Evolutionary conservation across 2,797 vertebrate species (phyloP).

Genomic region (Ibycter americanus): DNA sequence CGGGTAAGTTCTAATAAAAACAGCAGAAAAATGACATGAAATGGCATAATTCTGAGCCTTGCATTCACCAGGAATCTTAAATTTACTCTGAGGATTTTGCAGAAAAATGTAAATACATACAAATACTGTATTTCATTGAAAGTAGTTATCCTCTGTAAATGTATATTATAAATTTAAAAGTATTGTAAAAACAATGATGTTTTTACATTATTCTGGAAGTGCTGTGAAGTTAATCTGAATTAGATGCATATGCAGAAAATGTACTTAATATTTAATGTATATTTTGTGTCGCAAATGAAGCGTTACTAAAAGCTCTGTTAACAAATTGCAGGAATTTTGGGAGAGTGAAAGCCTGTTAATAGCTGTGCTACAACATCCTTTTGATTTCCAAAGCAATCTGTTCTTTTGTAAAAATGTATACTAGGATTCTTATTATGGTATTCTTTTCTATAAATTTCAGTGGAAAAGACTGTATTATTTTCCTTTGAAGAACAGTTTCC

Average conservation of each 20-base stretch:
- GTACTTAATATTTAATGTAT: constrained; percentile 35
- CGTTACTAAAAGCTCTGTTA: constrained; percentile 28
- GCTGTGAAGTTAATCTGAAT: constrained; percentile 7
- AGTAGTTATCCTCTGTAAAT: constrained; percentile 40
- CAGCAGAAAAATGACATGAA: background rate
- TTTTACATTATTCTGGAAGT: constrained; percentile 24
- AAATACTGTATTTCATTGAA: constrained; percentile 45
- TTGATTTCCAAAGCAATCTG: constrained; percentile 30
- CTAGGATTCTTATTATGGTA: background rate
- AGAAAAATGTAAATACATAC: constrained; percentile 49
- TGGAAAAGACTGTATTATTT: constrained; percentile 55
- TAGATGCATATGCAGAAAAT: constrained; percentile 36
- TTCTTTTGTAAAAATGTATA: constrained; percentile 42
- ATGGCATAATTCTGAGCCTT: constrained; percentile 27
- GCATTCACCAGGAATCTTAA: constrained; percentile 30
- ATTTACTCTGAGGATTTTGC: constrained; percentile 35
- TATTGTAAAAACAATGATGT: constrained; percentile 41
- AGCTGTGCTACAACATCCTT: constrained; percentile 7
- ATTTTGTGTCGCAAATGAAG: constrained; percentile 23
- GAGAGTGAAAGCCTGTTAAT: constrained; percentile 23
- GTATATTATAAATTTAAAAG: constrained; percentile 8
- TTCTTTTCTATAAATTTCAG: constrained; percentile 4
- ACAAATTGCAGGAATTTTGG: background rate
- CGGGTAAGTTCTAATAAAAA: constrained; percentile 72
- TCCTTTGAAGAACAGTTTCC: constrained; percentile 58